Base-by-base conservation (phyloP, 1,140 invertebrate genomes). In the Homarus americanus region DNA sequence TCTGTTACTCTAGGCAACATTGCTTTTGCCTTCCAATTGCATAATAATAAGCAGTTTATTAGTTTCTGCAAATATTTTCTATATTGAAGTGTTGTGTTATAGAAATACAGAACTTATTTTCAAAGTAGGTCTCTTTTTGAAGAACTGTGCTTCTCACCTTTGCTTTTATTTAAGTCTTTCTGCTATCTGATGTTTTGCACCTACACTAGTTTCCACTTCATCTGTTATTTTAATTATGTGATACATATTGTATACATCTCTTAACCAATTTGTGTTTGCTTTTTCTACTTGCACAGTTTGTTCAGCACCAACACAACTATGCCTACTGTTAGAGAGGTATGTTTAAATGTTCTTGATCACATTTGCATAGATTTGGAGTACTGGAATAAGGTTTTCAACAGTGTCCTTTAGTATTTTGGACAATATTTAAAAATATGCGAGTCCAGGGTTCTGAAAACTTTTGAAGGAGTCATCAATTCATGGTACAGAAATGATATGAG, bases 281-380 rank as follows among this genome's bases (percentile, higher is more conserved):
- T 84, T 53, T 44, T 86, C 32, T 72, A 86, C 72, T 53, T 76
- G 84, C 84, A 86, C 84, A 86, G 84, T 86, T 32, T 86, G 84
- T 86, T 86, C 40, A 86, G 40, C 84, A 86, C 73, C 84, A 20
- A 28, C 84, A 28, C 84, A 83, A 0, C 80, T 20, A 53, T 49
- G n/a, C n/a, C 78, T 24, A 53, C 41, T 44, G 34, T 41, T 44
- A 53, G 9, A 34, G 41, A 80, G 78, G 78, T 80, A 78, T 44
- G 76, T 79, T 24, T n/a, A 17, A 49, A 17, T 17, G 17, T 49
- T 49, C 17, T 58, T 58, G 53, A 58, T 15, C 24, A 24, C 5
- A 24, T 58, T 20, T 58, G 53, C 20, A 58, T 20, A 24, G 44
- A 49, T 20, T 58, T 58, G 17, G 24, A 15, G 17, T 58, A 58